phyloP scores from a whole-genome alignment of 2,113 vertebrate species.

The Centropus unirufus region DNA sequence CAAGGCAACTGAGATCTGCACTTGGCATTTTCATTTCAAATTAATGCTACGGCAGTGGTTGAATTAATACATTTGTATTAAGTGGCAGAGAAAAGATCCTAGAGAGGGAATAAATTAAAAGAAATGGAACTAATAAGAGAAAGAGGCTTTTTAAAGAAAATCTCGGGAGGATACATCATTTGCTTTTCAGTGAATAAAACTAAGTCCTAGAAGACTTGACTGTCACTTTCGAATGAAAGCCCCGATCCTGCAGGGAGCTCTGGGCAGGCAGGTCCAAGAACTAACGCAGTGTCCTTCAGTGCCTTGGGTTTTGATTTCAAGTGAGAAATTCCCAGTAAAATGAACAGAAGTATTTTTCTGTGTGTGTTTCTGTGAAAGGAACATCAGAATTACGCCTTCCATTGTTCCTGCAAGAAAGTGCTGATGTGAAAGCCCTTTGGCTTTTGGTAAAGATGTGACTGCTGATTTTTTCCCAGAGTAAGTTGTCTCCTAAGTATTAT shows the following conservation, averaged over 20 bases:
- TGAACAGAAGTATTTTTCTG: neutral
- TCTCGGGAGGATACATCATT: neutral
- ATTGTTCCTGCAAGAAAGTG: neutral
- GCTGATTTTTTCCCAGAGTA: neutral
- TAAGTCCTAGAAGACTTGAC: neutral
- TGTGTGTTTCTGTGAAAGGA: neutral
- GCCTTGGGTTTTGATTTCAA: neutral
- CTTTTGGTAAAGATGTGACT: neutral
- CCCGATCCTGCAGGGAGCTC: neutral
- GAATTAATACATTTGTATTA: neutral
- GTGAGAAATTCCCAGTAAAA: neutral
- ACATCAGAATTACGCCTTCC: neutral
- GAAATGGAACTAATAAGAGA: neutral
- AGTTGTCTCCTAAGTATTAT: neutral
- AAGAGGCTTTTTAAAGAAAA: neutral
- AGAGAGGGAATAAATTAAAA: neutral
- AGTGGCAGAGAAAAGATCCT: neutral
- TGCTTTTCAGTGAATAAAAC: slow-evolving; percentile 5
- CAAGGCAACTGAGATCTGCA: neutral
- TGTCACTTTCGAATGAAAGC: neutral
- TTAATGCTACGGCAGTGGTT: neutral
- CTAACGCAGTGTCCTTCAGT: neutral
- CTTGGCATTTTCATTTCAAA: neutral
- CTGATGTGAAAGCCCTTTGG: neutral
- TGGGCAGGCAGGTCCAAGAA: neutral